phyloP scores from a whole-genome alignment of 2,797 vertebrate species.

The Typhlichthys eigenmanni region DNA sequence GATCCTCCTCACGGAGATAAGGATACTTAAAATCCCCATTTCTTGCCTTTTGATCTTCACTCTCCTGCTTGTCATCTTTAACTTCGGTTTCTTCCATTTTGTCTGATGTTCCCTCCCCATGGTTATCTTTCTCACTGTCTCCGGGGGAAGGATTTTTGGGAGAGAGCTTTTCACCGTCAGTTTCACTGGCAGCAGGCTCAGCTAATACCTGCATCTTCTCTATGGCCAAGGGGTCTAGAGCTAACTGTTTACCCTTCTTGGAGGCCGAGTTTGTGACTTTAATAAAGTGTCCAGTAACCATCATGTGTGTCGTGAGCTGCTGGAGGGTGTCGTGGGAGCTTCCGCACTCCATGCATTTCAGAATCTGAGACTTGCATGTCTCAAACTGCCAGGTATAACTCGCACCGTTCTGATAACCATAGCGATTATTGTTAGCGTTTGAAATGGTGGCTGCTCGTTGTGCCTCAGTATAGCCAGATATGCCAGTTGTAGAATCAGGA shows the following conservation, averaged over 20 bases:
- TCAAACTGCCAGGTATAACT: slow-evolving; percentile 99
- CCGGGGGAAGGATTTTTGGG: slow-evolving; percentile 77
- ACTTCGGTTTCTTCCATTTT: slow-evolving; percentile 80
- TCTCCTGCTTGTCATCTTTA: slow-evolving; percentile 86
- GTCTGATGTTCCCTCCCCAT: slow-evolving; percentile 84
- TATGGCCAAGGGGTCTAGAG: slow-evolving; percentile 92
- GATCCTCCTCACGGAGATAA: slow-evolving; percentile 96
- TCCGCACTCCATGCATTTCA: slow-evolving; percentile 99
- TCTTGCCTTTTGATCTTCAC: slow-evolving; percentile 82
- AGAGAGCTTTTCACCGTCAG: slow-evolving; percentile 80
- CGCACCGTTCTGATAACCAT: slow-evolving; percentile 96
- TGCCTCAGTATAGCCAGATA: slow-evolving; percentile 83
- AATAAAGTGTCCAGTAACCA: slow-evolving; percentile 98
- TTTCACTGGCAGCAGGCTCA: slow-evolving; percentile 81
- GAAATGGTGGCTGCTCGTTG: slow-evolving; percentile 82
- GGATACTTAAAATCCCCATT: slow-evolving; percentile 92
- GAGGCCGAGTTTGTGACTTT: slow-evolving; percentile 98
- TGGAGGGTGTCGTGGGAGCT: slow-evolving; percentile 97
- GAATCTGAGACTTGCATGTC: slow-evolving; percentile 98
- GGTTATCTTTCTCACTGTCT: slow-evolving; percentile 73
- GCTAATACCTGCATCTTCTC: slow-evolving; percentile 95
- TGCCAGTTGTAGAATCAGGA: slow-evolving; percentile 93
- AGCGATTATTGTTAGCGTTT: slow-evolving; percentile 89
- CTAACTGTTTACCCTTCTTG: slow-evolving; percentile 97
- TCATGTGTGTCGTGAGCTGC: slow-evolving; percentile 98